These are phyloP conservation scores for Neomonachus schauinslandi DNA, from an alignment of 2,113 vertebrate species.

Conservation along the genomic window DNA sequence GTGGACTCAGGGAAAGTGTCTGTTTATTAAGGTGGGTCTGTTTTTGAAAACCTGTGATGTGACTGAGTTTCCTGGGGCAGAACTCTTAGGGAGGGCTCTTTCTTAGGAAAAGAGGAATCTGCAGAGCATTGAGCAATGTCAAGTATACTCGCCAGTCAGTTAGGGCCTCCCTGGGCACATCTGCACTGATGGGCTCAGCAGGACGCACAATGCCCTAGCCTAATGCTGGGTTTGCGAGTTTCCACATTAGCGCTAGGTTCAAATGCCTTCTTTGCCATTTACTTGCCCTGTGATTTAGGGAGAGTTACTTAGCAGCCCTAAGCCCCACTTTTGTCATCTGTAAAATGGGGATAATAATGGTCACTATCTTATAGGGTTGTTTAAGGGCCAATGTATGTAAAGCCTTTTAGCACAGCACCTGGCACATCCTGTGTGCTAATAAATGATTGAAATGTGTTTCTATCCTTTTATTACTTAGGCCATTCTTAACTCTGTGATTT, in stretches of 20 bases:
- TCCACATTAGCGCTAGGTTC: background rate
- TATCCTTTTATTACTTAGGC: background rate
- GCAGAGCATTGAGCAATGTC: background rate
- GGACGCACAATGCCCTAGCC: rapidly evolving
- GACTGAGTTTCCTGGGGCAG: background rate
- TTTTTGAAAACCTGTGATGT: background rate
- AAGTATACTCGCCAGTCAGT: background rate
- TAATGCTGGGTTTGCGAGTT: background rate
- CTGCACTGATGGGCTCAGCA: rapidly evolving
- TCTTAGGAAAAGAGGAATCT: background rate
- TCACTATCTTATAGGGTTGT: background rate
- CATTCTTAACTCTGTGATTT: slow-evolving; percentile 26
- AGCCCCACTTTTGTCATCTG: background rate
- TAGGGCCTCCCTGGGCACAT: background rate
- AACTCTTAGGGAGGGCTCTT: background rate
- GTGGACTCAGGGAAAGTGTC: background rate
- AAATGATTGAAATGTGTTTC: background rate
- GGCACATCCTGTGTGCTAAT: background rate
- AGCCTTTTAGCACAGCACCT: background rate
- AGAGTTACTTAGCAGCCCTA: background rate
- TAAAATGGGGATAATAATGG: background rate
- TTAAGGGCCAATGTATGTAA: background rate
- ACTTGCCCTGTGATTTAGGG: background rate
- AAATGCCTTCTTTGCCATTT: background rate
- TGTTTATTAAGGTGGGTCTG: background rate